These are phyloP conservation scores for Orchestia grillus DNA, from an alignment of 1,140 invertebrate genomes.

Conservation along the genomic window DNA sequence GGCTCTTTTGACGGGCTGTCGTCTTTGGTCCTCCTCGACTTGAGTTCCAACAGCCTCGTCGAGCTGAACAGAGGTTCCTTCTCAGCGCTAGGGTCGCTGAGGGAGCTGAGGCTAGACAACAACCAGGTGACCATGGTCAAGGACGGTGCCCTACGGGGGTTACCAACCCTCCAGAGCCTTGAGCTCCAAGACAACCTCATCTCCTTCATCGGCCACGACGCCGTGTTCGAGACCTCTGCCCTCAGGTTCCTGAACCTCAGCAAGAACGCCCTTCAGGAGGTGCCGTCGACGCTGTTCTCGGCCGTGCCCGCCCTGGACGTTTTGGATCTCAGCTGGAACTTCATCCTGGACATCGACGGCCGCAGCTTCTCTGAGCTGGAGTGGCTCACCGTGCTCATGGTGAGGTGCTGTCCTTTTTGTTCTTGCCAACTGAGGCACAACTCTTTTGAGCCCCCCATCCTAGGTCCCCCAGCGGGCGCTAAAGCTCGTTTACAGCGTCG, in stretches of 20 bases:
- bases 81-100: constrained; percentile 48
- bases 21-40: constrained; percentile 76
- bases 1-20: constrained; percentile 80
- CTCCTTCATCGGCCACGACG: constrained; percentile 79
- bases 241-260: constrained; percentile 84
- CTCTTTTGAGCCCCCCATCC: too few species aligned
- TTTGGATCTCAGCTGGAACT: constrained; percentile 76
- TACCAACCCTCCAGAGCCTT: constrained; percentile 78
- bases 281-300: constrained; percentile 71
- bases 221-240: constrained; percentile 83
- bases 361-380: constrained; percentile 80
- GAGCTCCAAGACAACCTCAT: constrained; percentile 84
- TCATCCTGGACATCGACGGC: constrained; percentile 78
- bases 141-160: constrained; percentile 77
- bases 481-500: too few species aligned
- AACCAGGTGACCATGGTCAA: constrained; percentile 78
- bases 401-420: constrained; percentile 69
- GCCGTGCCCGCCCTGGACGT: constrained; percentile 68
- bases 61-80: constrained; percentile 63
- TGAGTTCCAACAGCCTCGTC: constrained; percentile 75
- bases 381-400: constrained; percentile 86
- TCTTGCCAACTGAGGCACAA: too few species aligned
- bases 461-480: too few species aligned
- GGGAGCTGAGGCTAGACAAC: constrained; percentile 61
- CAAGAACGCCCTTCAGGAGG: constrained; percentile 74